phyloP scores from a whole-genome alignment of 23 tunicate genomes.

The Corella eumyota region DNA sequence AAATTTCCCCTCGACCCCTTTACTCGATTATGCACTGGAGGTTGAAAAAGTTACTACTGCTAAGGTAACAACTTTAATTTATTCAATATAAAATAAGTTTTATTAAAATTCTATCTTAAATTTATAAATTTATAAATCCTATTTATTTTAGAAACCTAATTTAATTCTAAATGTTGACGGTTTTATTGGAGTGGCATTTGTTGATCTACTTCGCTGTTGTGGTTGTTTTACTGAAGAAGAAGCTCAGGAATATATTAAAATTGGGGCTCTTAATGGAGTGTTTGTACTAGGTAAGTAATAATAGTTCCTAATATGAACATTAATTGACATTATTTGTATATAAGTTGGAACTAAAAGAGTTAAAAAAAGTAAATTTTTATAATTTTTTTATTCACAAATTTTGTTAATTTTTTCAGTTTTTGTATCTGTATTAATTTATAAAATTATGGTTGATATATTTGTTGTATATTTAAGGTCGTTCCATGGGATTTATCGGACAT shows the following conservation, averaged over 20 bases:
- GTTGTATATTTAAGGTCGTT: background rate
- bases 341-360: no score
- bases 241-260: constrained; percentile 82
- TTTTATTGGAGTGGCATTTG: constrained; percentile 93
- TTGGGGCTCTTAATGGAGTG: constrained; percentile 91
- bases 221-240: constrained; percentile 96
- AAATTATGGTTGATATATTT: background rate
- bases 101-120: background rate
- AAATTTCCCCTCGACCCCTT: constrained; percentile 74
- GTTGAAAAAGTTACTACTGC: constrained; percentile 98
- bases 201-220: constrained; percentile 76
- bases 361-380: no score
- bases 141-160: constrained; percentile 78
- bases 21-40: constrained; percentile 77
- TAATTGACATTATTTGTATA: no score
- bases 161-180: constrained; percentile 95
- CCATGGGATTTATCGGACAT: constrained; percentile 99
- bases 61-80: constrained; percentile 65
- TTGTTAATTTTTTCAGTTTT: background rate
- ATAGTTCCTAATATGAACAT: no score
- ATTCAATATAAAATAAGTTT: background rate
- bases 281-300: constrained; percentile 79
- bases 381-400: background rate
- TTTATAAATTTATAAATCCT: no score
- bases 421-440: background rate